Conservation (phyloP, 1,140 invertebrate species). For the Thalassaphorura encarpata region DNA sequence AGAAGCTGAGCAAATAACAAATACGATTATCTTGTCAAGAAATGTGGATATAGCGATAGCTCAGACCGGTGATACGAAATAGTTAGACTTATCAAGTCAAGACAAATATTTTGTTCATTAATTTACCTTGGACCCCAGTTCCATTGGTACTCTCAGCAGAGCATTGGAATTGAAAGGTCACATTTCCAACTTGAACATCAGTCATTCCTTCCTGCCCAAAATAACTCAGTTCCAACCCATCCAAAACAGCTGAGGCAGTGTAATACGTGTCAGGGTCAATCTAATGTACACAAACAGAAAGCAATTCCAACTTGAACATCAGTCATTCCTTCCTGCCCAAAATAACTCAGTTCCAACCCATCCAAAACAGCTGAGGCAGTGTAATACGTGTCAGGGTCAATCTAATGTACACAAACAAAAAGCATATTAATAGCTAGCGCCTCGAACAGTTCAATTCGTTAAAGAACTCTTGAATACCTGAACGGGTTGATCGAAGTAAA, state of each 20-base stretch:
- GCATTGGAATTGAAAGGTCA: constrained; percentile 89
- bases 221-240: constrained; percentile 83
- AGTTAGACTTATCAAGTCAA: background rate
- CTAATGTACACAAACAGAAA: constrained; percentile 37
- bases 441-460: background rate
- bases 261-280: constrained; percentile 84
- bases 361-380: constrained; percentile 81
- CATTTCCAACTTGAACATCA: constrained; percentile 75
- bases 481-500: constrained; percentile 85
- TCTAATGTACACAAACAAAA: constrained; percentile 41
- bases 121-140: constrained; percentile 87
- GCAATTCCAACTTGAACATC: constrained; percentile 78
- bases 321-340: constrained; percentile 87
- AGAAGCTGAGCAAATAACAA: too few relatives aligned
- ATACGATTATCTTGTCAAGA: too few relatives aligned
- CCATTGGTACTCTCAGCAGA: constrained; percentile 89
- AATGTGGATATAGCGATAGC: background rate
- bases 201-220: constrained; percentile 91
- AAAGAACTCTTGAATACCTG: constrained; percentile 36
- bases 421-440: background rate
- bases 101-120: too few relatives aligned
- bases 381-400: constrained; percentile 82
- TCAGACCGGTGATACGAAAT: background rate
- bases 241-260: constrained; percentile 77
- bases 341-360: constrained; percentile 83